These are phyloP conservation scores for Eurytoma adleriae DNA, from an alignment of 2,888 invertebrate species.

Conservation along the genomic window DNA sequence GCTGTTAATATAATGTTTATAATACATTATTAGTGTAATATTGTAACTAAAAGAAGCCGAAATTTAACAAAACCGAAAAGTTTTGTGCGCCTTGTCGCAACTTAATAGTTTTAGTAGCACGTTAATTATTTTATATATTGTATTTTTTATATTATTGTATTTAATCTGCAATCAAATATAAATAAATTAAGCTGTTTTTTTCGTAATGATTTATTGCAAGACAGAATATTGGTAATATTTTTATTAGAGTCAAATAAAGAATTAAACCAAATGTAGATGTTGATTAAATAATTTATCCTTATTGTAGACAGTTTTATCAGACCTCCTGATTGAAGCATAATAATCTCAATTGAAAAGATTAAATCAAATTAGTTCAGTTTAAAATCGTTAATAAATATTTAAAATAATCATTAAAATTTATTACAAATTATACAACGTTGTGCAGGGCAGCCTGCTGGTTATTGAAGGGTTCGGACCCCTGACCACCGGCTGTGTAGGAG, in stretches of 20 bases:
- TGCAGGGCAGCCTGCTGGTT: too few species aligned
- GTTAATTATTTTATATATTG: slow-evolving; percentile 50
- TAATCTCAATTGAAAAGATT: too few species aligned
- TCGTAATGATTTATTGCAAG: slow-evolving; percentile 32
- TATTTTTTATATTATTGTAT: slow-evolving; percentile 55
- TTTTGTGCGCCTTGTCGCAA: slow-evolving; percentile 37
- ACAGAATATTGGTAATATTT: slow-evolving; percentile 30
- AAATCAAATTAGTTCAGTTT: too few species aligned
- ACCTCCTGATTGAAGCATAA: too few species aligned
- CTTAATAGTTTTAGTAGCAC: slow-evolving; percentile 48
- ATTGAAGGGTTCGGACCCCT: too few species aligned
- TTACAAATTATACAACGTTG: too few species aligned
- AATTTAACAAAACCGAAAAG: slow-evolving; percentile 19
- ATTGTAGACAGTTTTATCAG: not conserved
- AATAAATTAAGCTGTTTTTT: slow-evolving; percentile 43
- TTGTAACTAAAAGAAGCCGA: slow-evolving; percentile 21
- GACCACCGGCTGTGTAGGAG: too few species aligned
- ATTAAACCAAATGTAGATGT: slow-evolving; percentile 4
- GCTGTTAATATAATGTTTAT: slow-evolving; percentile 41
- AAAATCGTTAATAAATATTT: too few species aligned
- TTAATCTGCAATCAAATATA: slow-evolving; percentile 43
- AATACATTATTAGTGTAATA: slow-evolving; percentile 31
- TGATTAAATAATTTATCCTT: not conserved
- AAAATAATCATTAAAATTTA: too few species aligned
- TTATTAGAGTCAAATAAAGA: slow-evolving; percentile 13